Conservation (phyloP, 2,888 invertebrate genomes). For the Eupithecia centaureata region DNA sequence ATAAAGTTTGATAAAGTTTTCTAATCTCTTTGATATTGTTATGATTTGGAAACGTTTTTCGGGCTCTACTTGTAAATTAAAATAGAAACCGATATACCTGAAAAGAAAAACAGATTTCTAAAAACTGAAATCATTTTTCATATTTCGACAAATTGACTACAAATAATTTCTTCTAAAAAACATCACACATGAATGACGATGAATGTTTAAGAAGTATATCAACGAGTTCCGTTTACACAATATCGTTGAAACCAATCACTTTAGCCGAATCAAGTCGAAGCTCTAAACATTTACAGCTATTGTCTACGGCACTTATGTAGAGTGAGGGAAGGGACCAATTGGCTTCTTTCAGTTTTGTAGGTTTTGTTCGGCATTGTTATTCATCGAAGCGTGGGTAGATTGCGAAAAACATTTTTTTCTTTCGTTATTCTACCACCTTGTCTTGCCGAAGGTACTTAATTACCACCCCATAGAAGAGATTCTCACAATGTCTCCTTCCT, state of each 20-base stretch:
- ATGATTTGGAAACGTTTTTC: neutral
- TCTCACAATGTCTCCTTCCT: neutral
- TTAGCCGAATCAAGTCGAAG: conserved; percentile 25
- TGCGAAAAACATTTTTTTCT: neutral
- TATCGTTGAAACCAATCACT: conserved; percentile 22
- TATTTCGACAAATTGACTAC: neutral
- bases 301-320: conserved; percentile 26
- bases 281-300: conserved; percentile 30
- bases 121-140: neutral
- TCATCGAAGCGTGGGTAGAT: conserved; percentile 24
- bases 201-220: neutral
- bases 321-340: conserved; percentile 24
- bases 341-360: conserved; percentile 26
- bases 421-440: neutral
- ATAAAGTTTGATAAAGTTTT: too few relatives aligned
- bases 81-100: neutral
- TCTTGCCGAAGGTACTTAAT: neutral
- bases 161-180: neutral
- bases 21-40: too few relatives aligned
- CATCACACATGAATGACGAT: neutral
- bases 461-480: neutral
- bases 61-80: neutral
- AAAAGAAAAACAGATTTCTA: neutral
- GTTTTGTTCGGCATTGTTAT: conserved; percentile 27
- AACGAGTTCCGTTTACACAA: neutral